Percentiles rank a stretch among this genome's conserved stretches.
These are phyloP conservation scores for Sciurus carolinensis DNA, from an alignment of 2,797 vertebrate genomes.

Conservation along the genomic window DNA sequence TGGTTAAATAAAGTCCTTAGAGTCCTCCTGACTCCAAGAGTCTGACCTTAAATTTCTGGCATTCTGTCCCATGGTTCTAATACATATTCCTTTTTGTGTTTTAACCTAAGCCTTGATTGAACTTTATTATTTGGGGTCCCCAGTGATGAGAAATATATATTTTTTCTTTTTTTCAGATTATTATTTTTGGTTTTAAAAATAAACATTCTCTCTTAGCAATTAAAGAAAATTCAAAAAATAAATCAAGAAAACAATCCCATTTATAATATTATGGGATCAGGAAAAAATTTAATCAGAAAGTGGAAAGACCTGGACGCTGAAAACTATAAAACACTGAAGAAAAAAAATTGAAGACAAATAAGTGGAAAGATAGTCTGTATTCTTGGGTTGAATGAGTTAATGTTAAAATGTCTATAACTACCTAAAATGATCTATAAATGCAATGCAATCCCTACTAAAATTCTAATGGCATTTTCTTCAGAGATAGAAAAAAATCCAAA, in stretches of 20 bases:
- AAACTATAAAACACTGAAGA: not conserved
- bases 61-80: not conserved
- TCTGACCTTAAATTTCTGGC: not conserved
- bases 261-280: not conserved
- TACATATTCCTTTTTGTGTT: not conserved
- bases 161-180: not conserved
- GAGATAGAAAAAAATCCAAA: not conserved
- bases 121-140: not conserved
- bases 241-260: not conserved
- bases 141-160: slow-evolving; percentile 22
- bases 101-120: not conserved
- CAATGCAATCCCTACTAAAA: not conserved
- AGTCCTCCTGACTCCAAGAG: not conserved
- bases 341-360: not conserved
- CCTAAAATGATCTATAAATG: not conserved
- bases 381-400: not conserved
- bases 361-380: not conserved
- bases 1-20: not conserved
- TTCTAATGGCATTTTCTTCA: not conserved
- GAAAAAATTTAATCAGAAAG: not conserved
- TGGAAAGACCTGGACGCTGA: not conserved
- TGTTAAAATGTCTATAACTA: not conserved
- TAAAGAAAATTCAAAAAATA: not conserved
- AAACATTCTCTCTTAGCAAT: not conserved
- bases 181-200: slow-evolving; percentile 47